Percentiles rank a stretch among this genome's conserved stretches.
phyloP scores from a whole-genome alignment of 2,797 vertebrate genomes.

The Ibycter americanus region DNA sequence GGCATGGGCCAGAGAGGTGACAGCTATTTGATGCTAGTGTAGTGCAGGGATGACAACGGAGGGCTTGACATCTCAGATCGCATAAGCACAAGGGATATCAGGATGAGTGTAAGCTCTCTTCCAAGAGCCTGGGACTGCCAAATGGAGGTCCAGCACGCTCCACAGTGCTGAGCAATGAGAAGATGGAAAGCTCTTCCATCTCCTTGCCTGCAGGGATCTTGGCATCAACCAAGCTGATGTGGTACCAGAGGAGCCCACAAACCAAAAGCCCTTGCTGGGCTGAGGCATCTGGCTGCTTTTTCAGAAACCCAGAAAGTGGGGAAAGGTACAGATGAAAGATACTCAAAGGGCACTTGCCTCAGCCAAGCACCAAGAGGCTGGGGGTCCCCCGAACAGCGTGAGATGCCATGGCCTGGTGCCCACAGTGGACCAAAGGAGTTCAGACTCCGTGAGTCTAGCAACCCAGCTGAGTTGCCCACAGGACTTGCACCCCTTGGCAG shows the following conservation, averaged over 20 bases:
- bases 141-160: background rate
- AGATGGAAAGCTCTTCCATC: background rate
- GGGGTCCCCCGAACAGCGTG: fast-evolving
- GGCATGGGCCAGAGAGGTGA: background rate
- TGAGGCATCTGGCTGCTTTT: background rate
- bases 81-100: background rate
- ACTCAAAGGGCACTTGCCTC: background rate
- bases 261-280: background rate
- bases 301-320: background rate
- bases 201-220: background rate
- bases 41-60: background rate
- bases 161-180: background rate
- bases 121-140: background rate
- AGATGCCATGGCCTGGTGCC: background rate
- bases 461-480: background rate
- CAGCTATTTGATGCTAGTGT: fast-evolving
- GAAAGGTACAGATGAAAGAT: background rate
- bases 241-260: background rate
- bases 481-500: background rate
- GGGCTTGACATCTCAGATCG: background rate
- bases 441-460: background rate
- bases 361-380: background rate
- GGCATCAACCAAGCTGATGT: background rate
- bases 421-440: background rate
- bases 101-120: background rate